These are phyloP conservation scores for Cepaea nemoralis DNA, from an alignment of 1,140 invertebrate genomes.

Conservation along the genomic window DNA sequence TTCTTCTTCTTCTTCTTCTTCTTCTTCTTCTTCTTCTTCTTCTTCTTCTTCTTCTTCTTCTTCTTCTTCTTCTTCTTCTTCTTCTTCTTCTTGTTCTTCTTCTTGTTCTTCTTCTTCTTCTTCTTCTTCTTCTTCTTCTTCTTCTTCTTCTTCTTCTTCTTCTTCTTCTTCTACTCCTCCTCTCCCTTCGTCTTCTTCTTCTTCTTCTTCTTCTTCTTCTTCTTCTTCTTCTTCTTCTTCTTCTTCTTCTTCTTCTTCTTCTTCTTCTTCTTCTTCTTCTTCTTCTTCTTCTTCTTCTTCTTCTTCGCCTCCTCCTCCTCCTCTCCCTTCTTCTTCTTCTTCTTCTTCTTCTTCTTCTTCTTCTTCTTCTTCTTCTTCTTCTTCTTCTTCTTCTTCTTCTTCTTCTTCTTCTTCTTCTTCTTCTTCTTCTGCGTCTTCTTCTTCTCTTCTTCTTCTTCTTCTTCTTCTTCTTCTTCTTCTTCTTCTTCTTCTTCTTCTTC, in stretches of 20 bases:
- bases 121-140: not conserved
- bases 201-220: not conserved
- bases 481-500: not conserved
- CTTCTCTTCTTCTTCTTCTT: no score
- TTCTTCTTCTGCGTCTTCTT: not conserved
- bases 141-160: not conserved
- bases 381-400: not conserved
- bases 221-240: conserved; percentile 1
- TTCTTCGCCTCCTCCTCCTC: conserved; percentile 2
- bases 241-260: conserved; percentile 15
- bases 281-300: not conserved
- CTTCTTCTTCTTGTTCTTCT: not conserved
- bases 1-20: not conserved
- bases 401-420: not conserved
- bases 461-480: not conserved
- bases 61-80: not conserved
- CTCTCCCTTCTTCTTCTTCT: not conserved
- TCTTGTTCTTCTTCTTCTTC: not conserved
- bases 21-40: not conserved
- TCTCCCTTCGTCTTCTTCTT: no score
- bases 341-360: not conserved
- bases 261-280: not conserved
- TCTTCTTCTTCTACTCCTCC: no score
- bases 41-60: no score
- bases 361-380: not conserved